A percentile compares a stretch with the other conserved stretches of the same genome.
phyloP scores from a whole-genome alignment of 2,113 vertebrate genomes.

The Oncorhynchus kisutch region DNA sequence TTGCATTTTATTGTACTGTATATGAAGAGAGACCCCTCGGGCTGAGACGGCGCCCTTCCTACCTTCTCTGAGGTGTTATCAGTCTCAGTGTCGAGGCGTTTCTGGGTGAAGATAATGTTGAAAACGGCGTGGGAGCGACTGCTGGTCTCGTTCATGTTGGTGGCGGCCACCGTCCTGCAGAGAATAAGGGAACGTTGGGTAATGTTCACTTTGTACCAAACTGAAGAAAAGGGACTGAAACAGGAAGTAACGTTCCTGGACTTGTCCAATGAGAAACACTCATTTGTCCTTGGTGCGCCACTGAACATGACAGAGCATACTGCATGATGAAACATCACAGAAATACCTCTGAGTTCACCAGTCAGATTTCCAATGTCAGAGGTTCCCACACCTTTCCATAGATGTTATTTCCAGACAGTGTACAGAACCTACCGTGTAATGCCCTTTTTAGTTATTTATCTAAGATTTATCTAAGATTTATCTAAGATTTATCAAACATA shows the following conservation, averaged over 20 bases:
- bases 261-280: too few relatives aligned
- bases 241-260: too few relatives aligned
- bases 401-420: background rate
- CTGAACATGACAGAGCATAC: background rate
- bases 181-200: conserved; percentile 7
- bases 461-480: too few relatives aligned
- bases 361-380: too few relatives aligned
- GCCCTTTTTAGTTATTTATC: too few relatives aligned
- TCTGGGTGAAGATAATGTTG: conserved; percentile 98
- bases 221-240: background rate
- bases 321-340: too few relatives aligned
- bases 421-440: background rate
- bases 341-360: too few relatives aligned
- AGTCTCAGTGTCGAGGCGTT: conserved; percentile 80
- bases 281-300: too few relatives aligned
- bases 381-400: too few relatives aligned
- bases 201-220: too few relatives aligned
- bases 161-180: conserved; percentile 92
- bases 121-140: conserved; percentile 97
- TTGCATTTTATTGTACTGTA: conserved; percentile 9
- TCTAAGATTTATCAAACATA: rapidly evolving
- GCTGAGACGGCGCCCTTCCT: conserved; percentile 5
- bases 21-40: background rate
- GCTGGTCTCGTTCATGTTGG: conserved; percentile 99
- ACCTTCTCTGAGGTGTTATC: conserved; percentile 93